Conservation (phyloP, 1,140 invertebrate genomes). For the Sinella curviseta region DNA sequence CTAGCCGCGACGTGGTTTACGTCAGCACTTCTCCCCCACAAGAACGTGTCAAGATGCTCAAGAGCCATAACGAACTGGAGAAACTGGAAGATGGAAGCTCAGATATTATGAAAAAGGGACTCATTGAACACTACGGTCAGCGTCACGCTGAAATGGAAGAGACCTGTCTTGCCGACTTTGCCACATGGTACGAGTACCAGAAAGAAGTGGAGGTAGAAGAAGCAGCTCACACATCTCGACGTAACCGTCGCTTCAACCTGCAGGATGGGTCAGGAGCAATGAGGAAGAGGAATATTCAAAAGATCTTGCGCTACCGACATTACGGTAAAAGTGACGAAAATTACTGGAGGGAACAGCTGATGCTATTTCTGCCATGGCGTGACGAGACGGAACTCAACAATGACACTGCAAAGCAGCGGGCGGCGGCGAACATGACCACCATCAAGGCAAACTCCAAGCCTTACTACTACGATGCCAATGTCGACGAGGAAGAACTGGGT, state of each 20-base stretch:
- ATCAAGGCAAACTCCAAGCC: background rate
- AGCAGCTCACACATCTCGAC: background rate
- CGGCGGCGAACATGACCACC: background rate
- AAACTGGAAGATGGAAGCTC: slow-evolving; percentile 19
- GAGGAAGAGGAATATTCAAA: background rate
- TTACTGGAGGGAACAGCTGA: slow-evolving; percentile 7
- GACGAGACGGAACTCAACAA: background rate
- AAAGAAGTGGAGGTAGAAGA: background rate
- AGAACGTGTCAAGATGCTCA: slow-evolving; percentile 36
- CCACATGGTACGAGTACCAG: slow-evolving; percentile 11
- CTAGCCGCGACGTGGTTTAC: slow-evolving; percentile 36
- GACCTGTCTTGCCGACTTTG: slow-evolving; percentile 26
- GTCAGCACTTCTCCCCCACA: slow-evolving; percentile 32
- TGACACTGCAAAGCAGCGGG: background rate
- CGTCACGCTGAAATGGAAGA: slow-evolving; percentile 27
- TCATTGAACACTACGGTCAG: slow-evolving; percentile 31
- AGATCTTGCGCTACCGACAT: background rate
- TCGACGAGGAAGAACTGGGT: background rate
- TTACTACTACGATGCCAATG: background rate
- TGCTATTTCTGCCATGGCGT: slow-evolving; percentile 8
- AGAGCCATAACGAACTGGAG: slow-evolving; percentile 30
- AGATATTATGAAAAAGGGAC: slow-evolving; percentile 14
- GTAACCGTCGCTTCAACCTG: background rate
- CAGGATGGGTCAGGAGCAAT: background rate
- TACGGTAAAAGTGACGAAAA: background rate